Evolutionary conservation across 2,888 invertebrate species (phyloP), one percentile per base, ranked within the genome.

Genomic region (Conchocele bisecta): DNA sequence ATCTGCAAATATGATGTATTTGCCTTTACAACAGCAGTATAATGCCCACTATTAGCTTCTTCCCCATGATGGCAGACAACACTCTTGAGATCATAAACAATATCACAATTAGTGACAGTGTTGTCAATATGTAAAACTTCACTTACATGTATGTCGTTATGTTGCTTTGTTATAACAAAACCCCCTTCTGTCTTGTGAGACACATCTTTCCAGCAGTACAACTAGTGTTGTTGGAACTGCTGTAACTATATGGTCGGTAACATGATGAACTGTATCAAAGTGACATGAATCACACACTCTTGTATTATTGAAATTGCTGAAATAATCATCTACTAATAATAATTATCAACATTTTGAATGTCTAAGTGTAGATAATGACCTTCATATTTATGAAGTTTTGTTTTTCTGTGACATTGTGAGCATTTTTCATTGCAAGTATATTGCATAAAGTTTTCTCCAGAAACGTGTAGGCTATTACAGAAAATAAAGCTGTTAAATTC

Each of bases 51-150:
- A 4, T 22, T 15, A 20, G 9, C 24, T 22, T 3, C 26, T 11
- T 56, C 35, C 1, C 56, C 56, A 39, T 9, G 37, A 37, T 56
- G 56, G 24, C 56, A 56, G 13, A 56, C 46, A 20, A 28, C 46
- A 46, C 46, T 46, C 28, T 46, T 46, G 15, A 46, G 17, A 7
- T 22, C 6, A 17, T 46, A 46, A 6, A 9, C 28, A 26, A 22
- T 28, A 26, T n/a, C 5, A 42, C 7, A 42, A 20, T 22, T 46
- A 5, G 24, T 5, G 9, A 26, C 7, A 46, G n/a, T n/a, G n/a
- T 20, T 20, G 7, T 11, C 13, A 13, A 46, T 5, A 46, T 5
- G 11, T 46, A 46, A 20, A 26, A 26, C 46, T 26, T 9, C 6
- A 20, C 15, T 46, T 5, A 46, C 24, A 5, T 20, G 24, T 7